Percentiles rank a stretch among this genome's conserved stretches.
These are phyloP conservation scores for Rana temporaria DNA, from an alignment of 2,113 vertebrate species.

Conservation along the genomic window DNA sequence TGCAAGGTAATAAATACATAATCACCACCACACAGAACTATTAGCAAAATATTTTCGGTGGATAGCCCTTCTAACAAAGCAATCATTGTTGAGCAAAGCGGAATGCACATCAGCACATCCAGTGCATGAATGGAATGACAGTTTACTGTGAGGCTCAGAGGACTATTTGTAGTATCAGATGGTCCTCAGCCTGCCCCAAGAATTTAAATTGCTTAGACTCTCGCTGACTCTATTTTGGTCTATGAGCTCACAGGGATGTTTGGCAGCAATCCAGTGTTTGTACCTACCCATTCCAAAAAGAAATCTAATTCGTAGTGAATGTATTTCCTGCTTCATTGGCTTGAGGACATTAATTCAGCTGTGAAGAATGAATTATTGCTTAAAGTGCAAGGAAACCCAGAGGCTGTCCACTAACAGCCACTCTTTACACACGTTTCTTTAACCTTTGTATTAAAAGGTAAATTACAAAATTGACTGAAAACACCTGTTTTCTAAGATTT, in stretches of 20 bases:
- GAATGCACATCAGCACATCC: conserved; percentile 8
- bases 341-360: background rate
- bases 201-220: conserved; percentile 15
- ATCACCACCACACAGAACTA: no score
- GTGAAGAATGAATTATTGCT: conserved; percentile 11
- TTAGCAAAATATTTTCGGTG: no score
- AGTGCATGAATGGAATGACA: conserved; percentile 27
- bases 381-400: background rate
- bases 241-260: conserved; percentile 20
- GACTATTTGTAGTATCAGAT: background rate
- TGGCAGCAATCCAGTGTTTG: conserved; percentile 31
- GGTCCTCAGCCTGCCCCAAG: conserved; percentile 23
- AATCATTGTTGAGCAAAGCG: conserved; percentile 7
- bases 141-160: background rate
- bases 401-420: no score
- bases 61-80: background rate
- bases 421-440: no score
- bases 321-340: background rate
- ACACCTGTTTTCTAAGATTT: no score
- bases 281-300: background rate
- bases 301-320: background rate
- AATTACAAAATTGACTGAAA: no score
- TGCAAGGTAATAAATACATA: no score
- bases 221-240: conserved; percentile 17
- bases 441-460: no score